Base-by-base conservation (phyloP, 2,797 vertebrate species). In the Odontamblyopus lacepedii region DNA sequence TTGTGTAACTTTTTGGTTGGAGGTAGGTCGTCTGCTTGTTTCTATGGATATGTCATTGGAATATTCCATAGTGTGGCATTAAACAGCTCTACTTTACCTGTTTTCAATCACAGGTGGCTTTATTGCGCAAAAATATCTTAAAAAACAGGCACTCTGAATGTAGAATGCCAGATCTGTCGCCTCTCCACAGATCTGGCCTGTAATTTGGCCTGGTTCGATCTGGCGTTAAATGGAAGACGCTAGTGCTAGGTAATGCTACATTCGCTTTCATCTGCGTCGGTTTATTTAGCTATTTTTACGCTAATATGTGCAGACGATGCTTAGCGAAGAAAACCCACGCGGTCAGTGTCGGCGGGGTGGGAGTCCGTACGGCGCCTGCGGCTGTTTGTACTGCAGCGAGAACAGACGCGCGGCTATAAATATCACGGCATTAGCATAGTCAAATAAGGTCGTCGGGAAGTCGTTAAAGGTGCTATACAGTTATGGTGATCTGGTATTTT, bases 261-360 rank as follows among this genome's bases (percentile, higher is more conserved):
- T 83, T 83, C 85, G 75, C 41, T 44, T 81, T 75, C 74, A 35
- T 35, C 32, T 5, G 12, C 67, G 84, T 71, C 81, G 79, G 86
- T 79, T 85, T 74, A 82, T 79, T 82, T 87, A 2, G 79, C 82
- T 81, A 73, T 87, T 85, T 87, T 85, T 73, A 85, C 0, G 61
- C 70, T 82, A 38, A 67, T 71, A 79, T 77, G 70, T 71, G 79
- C 84, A 75, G 86, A 88, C 80, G 83, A 72, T 77, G 76, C 73
- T 50, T 0, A 65, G 83, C 79, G 59, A 71, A 63, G 72, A 79
- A 63, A 5, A 41, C 38, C 38, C 50, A 18, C 15, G 59, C 69
- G 81, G 78, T 74, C 83, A 73, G 72, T 83, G 79, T 70, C 48
- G 53, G 57, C 6, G 50, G 38, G 38, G 38, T 12, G 38, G 38